Conservation (phyloP, 2,888 invertebrate species). For the Elmis aenea region DNA sequence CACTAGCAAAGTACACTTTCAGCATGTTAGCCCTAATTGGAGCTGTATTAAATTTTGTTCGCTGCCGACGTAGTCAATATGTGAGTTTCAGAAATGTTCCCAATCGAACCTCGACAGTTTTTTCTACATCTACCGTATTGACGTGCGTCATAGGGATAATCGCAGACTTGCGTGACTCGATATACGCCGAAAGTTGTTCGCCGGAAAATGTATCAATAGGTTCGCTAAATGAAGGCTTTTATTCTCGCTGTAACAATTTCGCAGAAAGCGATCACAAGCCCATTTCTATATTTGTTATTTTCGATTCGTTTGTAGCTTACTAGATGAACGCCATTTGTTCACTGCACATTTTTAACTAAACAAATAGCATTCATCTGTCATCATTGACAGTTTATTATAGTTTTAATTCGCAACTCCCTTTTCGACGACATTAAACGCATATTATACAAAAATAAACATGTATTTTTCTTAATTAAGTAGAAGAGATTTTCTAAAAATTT, state of each 20-base stretch:
- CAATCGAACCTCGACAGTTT: slow-evolving; percentile 14
- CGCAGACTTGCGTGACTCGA: no score
- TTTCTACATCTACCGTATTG: slow-evolving; percentile 11
- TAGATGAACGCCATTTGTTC: slow-evolving; percentile 10
- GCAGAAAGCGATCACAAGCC: slow-evolving; percentile 10
- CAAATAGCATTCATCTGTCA: no score
- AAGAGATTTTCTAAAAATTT: no score
- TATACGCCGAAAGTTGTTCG: no score
- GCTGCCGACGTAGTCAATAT: slow-evolving; percentile 25
- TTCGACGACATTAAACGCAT: no score
- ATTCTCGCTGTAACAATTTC: slow-evolving; percentile 12
- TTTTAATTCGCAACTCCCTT: no score
- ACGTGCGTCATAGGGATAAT: slow-evolving; percentile 12
- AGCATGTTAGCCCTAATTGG: slow-evolving; percentile 38
- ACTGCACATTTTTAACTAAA: slow-evolving; percentile 11
- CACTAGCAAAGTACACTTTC: slow-evolving; percentile 31
- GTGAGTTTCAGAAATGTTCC: slow-evolving; percentile 11
- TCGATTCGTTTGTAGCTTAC: slow-evolving; percentile 9
- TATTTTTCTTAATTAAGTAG: no score
- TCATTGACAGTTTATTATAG: no score
- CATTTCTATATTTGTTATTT: slow-evolving; percentile 10
- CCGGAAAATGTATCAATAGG: slow-evolving; percentile 10
- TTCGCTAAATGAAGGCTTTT: slow-evolving; percentile 13
- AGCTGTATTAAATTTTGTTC: slow-evolving; percentile 38
- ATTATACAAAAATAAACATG: no score